Base-by-base conservation (phyloP, 64 coral and sea anemone genomes). In the Stichodactyla mertensii region DNA sequence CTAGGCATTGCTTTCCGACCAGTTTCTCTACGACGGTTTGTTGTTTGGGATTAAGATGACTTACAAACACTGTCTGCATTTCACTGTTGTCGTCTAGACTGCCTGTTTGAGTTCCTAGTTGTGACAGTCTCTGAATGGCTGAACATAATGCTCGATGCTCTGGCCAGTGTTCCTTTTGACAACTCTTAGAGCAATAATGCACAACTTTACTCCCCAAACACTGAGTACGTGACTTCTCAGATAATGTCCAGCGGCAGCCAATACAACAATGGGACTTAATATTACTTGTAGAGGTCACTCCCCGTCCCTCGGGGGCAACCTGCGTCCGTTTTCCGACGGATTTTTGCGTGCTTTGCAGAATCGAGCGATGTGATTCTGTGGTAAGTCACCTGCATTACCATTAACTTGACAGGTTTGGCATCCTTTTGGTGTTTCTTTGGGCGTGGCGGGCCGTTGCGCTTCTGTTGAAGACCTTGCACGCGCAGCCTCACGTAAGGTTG, bases 1-100 rank as follows among this genome's bases (percentile, higher is more conserved):
- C 85, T 14, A 77, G 60, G 58, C 88, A 84, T 77, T 90, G 85
- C 51, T 31, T 70, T 90, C 87, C 90, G 26, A 84, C 83, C 22
- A 86, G 57, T 57, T 80, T 77, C 64, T 80, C 86, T 85, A 88
- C 80, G 18, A 52, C 61, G 54, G 52, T 55, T 52, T 95, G 87
- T 11, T 58, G 8, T 58, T 15, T 58, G 0, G 57, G 57, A n/a
- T 79, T 88, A 24, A 90, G 86, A 27, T 93, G 87, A 16, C 59
- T 89, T 22, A 85, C 55, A 93, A 82, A 89, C 64, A 93, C 78
- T 87, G 27, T 59, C 36, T 83, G n/a, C 86, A 83, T 87, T 82
- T 67, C 52, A 80, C 84, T 87, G 82, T 83, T 74, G 28, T 24
- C 0, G 16, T 82, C 7, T 55, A 24, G 10, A 82, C 45, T 11